A percentile compares a stretch with the other conserved stretches of the same genome.
These are phyloP conservation scores for Prinia subflava DNA, from an alignment of 2,113 vertebrate species.

Conservation along the genomic window DNA sequence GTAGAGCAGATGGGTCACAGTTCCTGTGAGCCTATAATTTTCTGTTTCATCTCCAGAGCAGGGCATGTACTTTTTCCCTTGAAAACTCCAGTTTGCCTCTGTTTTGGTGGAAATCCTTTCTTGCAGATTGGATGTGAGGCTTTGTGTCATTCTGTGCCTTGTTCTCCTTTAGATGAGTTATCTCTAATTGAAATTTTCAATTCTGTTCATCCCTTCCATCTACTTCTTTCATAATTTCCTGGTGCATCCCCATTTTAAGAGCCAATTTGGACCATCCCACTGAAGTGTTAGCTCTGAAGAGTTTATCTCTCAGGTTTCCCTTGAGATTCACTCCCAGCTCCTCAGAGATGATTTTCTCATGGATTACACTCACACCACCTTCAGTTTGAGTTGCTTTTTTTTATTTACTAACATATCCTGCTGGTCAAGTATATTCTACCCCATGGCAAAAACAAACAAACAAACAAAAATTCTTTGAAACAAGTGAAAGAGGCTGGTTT, in stretches of 20 bases:
- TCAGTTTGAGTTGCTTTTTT: not conserved
- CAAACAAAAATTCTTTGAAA: not conserved
- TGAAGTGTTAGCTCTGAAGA: not conserved
- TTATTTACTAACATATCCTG: not conserved
- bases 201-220: not conserved
- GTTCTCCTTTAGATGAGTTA: not conserved
- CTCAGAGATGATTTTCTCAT: not conserved
- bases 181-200: not conserved
- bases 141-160: not conserved
- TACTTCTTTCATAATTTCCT: not conserved
- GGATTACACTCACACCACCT: not conserved
- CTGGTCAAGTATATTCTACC: not conserved
- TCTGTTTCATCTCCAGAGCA: not conserved
- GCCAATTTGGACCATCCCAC: not conserved
- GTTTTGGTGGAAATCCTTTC: not conserved
- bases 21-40: not conserved
- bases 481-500: not conserved
- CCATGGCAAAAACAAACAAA: not conserved
- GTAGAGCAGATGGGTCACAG: not conserved
- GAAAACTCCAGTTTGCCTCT: not conserved
- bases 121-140: not conserved
- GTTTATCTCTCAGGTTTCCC: not conserved
- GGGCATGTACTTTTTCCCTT: not conserved
- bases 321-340: not conserved
- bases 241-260: not conserved